Evolutionary conservation across 1,140 invertebrate species (phyloP).

Genomic region (Venturia canescens): DNA sequence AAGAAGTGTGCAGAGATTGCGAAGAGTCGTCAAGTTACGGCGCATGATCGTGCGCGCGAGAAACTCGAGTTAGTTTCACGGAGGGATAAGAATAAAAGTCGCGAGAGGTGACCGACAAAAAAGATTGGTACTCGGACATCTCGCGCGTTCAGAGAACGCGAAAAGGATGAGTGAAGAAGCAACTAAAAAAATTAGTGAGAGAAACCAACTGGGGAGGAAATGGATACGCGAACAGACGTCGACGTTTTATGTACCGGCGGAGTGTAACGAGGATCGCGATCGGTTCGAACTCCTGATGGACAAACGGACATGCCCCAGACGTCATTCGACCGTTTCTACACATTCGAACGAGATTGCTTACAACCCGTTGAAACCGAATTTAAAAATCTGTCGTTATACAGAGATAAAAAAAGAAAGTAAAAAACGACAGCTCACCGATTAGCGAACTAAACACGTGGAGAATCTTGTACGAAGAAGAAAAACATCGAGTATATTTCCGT

Average conservation of each 20-base stretch:
- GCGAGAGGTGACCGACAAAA: neutral
- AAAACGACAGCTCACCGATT: no score
- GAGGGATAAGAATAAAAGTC: conserved; percentile 2
- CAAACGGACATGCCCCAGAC: neutral
- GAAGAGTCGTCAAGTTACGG: neutral
- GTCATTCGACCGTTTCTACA: conserved; percentile 8
- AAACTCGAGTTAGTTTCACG: conserved; percentile 1
- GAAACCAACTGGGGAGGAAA: neutral
- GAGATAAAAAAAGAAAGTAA: neutral
- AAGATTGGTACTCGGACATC: neutral
- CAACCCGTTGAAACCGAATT: no score
- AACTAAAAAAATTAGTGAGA: neutral
- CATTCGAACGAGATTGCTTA: neutral
- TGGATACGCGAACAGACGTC: neutral
- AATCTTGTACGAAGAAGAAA: no score
- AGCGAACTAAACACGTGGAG: no score
- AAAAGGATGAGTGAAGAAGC: conserved; percentile 5
- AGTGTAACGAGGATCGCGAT: conserved; percentile 7
- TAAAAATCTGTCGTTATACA: neutral
- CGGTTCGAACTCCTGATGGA: neutral
- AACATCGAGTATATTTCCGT: no score
- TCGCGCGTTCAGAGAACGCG: neutral
- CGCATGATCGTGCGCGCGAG: neutral
- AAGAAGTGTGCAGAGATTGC: neutral
- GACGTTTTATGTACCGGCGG: neutral